phyloP scores from a whole-genome alignment of 1,140 invertebrate species.

The Scaptodrosophila lebanonensis region DNA sequence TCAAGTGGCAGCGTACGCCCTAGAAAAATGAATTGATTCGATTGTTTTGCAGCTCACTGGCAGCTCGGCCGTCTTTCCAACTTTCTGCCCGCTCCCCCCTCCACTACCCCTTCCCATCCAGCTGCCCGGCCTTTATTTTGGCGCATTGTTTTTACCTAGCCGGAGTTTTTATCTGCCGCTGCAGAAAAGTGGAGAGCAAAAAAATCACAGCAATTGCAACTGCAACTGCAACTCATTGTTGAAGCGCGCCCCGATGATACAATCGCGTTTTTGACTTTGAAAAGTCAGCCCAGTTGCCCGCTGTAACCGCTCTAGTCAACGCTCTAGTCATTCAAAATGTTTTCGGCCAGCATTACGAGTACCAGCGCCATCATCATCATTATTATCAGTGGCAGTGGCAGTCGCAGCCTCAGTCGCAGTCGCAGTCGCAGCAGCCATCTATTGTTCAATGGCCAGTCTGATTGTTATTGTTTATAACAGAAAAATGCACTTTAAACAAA shows the following conservation, averaged over 20 bases:
- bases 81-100: no score
- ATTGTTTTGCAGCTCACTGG: conserved; percentile 46
- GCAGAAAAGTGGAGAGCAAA: conserved; percentile 24
- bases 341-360: no score
- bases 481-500: conserved; percentile 63
- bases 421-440: conserved; percentile 32
- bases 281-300: conserved; percentile 42
- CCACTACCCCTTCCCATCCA: no score
- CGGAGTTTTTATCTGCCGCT: conserved; percentile 46
- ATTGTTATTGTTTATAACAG: conserved; percentile 64
- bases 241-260: conserved; percentile 61
- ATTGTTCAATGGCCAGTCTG: conserved; percentile 61
- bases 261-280: conserved; percentile 75
- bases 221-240: conserved; percentile 12
- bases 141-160: conserved; percentile 31
- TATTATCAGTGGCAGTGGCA: background rate
- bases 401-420: no score
- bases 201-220: conserved; percentile 49
- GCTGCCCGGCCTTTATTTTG: conserved; percentile 4
- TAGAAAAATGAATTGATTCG: conserved; percentile 77
- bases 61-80: conserved; percentile 19
- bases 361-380: background rate
- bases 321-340: conserved; percentile 17
- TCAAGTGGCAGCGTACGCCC: conserved; percentile 76
- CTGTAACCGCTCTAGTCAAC: background rate